Base-by-base conservation (phyloP, 2,797 vertebrate genomes). In the Triplophysa yarkandensis region DNA sequence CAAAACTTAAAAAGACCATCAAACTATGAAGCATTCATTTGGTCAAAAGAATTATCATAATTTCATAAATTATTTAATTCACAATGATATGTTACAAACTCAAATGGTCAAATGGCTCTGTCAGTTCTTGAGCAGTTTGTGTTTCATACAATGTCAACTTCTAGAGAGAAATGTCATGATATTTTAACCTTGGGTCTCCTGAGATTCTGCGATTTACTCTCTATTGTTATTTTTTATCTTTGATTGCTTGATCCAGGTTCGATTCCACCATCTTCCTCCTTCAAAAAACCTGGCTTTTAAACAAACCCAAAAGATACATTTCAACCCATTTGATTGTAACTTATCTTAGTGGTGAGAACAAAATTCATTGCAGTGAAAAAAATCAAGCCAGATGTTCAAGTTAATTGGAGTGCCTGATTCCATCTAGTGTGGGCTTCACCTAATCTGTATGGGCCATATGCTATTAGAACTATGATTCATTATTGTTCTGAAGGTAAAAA, bases 371-470 rank as follows among this genome's bases (percentile, higher is more conserved):
- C 21, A 25, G 11, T 11, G 64, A 21, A 21, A 36, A 54, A 64
- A 57, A 36, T 17, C 61, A 66, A 2, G 30, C 21, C 66, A 67
- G 58, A 63, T 73, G 65, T 57, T 52, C 28, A 32, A 23, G 13
- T 17, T 77, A 77, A 61, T 72, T 48, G 36, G 19, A 68, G 27
- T 44, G 58, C 19, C 19, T 30, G 19, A 41, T 54, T 43, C 34
- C 23, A 68, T 58, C 57, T 21, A 62, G 62, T 8, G 16, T 44
- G 23, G 16, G 19, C 17, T 74, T 63, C 32, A 41, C 23, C 27
- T 43, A 63, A 68, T 52, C 19, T 60, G 28, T 43, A 23, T 58
- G 34, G 43, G 57, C 58, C 54, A 57, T 58, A 68, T 80, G 78
- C 13, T 65, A 11, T 60, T 68, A 50, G 25, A 14, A 48, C 57